Conservation (phyloP, 1,140 invertebrate genomes). For the Ericerus pela region DNA sequence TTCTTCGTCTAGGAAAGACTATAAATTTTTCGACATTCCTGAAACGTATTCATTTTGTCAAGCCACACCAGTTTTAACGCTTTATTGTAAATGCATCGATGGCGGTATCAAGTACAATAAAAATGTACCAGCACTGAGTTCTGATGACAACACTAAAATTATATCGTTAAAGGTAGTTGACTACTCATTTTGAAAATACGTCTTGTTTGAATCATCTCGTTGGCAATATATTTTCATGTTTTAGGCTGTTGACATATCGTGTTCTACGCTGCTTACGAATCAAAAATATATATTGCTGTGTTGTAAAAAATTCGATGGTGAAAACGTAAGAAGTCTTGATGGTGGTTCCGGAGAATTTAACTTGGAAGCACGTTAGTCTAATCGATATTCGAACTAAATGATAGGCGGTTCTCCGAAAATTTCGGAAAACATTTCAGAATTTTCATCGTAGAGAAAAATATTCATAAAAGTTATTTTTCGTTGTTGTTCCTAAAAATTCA, state of each 20-base stretch:
- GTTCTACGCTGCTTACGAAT: not conserved
- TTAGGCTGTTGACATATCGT: not conserved
- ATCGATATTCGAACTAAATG: no score
- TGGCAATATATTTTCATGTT: not conserved
- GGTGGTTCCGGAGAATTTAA: not conserved
- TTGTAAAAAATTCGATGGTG: not conserved
- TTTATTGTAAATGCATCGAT: constrained; percentile 2
- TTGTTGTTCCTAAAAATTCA: no score
- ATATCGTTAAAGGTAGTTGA: not conserved
- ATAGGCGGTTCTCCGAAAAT: no score
- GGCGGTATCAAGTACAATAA: not conserved
- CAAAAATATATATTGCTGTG: not conserved
- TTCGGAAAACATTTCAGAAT: no score
- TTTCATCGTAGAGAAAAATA: no score
- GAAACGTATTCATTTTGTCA: no score
- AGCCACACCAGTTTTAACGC: not conserved
- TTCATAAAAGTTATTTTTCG: no score
- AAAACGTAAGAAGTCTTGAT: not conserved
- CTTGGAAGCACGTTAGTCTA: not conserved
- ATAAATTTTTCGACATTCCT: no score
- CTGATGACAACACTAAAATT: not conserved
- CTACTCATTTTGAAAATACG: not conserved
- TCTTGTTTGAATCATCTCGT: not conserved
- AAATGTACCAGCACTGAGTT: not conserved
- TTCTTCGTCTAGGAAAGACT: no score